These are phyloP conservation scores for Rhynchonycteris naso DNA, from an alignment of 2,797 vertebrate species.

Conservation along the genomic window DNA sequence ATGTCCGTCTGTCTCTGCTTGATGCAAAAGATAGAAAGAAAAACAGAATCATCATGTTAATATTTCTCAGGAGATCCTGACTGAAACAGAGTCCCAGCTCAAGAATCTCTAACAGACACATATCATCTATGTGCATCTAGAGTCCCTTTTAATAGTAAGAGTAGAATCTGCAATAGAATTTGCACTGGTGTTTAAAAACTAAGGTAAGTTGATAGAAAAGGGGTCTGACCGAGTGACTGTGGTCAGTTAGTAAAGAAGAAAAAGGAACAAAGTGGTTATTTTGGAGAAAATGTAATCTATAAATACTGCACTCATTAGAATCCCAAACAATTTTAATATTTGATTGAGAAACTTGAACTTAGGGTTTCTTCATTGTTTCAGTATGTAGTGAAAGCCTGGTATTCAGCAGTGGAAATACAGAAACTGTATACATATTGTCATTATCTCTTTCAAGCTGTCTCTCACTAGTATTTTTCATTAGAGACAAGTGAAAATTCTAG, in stretches of 20 bases:
- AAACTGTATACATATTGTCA: neutral
- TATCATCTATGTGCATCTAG: neutral
- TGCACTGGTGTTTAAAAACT: neutral
- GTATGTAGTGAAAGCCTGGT: neutral
- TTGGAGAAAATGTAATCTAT: neutral
- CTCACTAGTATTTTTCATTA: neutral
- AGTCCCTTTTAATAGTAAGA: neutral
- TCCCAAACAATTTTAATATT: neutral
- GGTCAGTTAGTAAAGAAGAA: neutral
- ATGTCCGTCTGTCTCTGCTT: neutral
- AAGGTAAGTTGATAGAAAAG: slow-evolving; percentile 3
- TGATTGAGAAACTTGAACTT: slow-evolving; percentile 45
- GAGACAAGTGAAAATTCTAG: slow-evolving; percentile 54
- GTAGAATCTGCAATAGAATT: neutral
- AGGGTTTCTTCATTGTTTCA: neutral
- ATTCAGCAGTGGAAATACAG: slow-evolving; percentile 39
- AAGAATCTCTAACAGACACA: neutral
- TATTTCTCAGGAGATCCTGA: neutral
- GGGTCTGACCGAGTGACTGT: neutral
- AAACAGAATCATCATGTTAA: neutral
- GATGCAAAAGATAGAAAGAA: neutral
- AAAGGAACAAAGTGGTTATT: neutral
- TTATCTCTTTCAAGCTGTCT: slow-evolving; percentile 16
- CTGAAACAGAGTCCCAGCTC: neutral
- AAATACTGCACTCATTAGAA: slow-evolving; percentile 20